Evolutionary conservation across 2,797 vertebrate species (phyloP), one percentile per base, ranked within the genome.

Genomic region (Carduelis carduelis): DNA sequence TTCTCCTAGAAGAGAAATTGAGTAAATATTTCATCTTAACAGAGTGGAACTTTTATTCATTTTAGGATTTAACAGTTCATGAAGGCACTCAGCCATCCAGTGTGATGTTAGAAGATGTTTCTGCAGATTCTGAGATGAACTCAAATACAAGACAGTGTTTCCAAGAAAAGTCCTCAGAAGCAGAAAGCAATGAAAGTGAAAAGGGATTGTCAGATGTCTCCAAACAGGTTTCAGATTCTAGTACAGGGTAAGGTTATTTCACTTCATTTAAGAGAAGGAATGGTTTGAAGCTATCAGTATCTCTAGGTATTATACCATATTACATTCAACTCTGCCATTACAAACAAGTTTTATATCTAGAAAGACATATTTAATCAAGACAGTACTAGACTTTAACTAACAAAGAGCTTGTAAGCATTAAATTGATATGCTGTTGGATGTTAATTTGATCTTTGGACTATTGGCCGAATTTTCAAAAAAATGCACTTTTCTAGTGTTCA

Each of bases 211-310:
- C 78, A 90, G 56, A 79, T 91, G 70, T 41, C 80, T 39, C 30
- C 12, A 90, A 96, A 60, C 43, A 76, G 3, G 69, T 83, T 92
- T 89, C 87, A 61, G 77, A 96, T 94, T 61, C 18, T 69, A 89
- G 4, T 78, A 71, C 27, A 92, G 89, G 97, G 98, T 98, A 95
- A 92, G 86, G 6, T 56, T 76, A 57, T 19, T 44, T 66, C 43
- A 46, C 65, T 50, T 59, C 41, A 77, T 20, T 44, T 3, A 30
- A 83, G 30, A 52, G 41, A 69, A 71, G 14, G 7, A 5, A 14
- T 41, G 5, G 7, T 75, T 83, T 11, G 61, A 89, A 93, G 44
- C 9, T 15, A 11, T 53, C 16, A 18, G 1, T 83, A 30, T 78
- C 22, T 71, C 22, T 77, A 41, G 4, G 1, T 64, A 22, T 53